A percentile compares a stretch with the other conserved stretches of the same genome.
Conservation (phyloP, 2,888 invertebrate genomes). For the Macrosoma leucophasiata region DNA sequence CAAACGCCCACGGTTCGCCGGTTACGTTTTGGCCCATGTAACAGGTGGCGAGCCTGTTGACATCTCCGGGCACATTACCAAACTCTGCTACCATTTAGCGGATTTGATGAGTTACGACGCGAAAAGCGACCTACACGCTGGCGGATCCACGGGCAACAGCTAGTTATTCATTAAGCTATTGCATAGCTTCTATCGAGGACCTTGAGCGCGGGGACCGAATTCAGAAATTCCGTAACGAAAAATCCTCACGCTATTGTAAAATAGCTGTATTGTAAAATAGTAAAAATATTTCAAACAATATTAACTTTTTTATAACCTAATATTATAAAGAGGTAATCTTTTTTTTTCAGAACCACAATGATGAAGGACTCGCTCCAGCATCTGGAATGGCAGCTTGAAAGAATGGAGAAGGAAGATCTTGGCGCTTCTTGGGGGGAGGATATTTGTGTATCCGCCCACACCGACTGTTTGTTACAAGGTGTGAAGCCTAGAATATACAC, state of each 20-base stretch:
- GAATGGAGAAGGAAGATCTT: slow-evolving; percentile 13
- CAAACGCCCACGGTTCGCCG: not conserved
- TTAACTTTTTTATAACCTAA: not conserved
- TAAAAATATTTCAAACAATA: not conserved
- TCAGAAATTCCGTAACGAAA: not conserved
- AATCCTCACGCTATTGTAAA: not conserved
- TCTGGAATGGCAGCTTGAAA: slow-evolving; percentile 44
- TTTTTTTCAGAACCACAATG: slow-evolving; percentile 70
- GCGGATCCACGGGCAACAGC: no score
- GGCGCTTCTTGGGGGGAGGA: slow-evolving; percentile 21
- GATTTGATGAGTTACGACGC: no score
- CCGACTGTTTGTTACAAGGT: slow-evolving; percentile 79
- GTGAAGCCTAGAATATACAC: slow-evolving; percentile 81
- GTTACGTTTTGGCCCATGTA: not conserved
- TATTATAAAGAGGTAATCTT: slow-evolving; percentile 4
- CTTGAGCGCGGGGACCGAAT: no score
- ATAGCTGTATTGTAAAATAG: not conserved
- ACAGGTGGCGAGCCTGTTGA: not conserved
- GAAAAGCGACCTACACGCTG: no score
- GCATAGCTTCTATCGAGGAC: no score
- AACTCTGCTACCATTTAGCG: no score
- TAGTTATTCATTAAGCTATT: no score
- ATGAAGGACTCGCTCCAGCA: slow-evolving; percentile 72
- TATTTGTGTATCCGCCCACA: slow-evolving; percentile 56
- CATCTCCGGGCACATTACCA: not conserved